Evolutionary conservation across 1,140 invertebrate species (phyloP), one percentile per base, ranked within the genome.

Genomic region (Apocrypta bakeri): DNA sequence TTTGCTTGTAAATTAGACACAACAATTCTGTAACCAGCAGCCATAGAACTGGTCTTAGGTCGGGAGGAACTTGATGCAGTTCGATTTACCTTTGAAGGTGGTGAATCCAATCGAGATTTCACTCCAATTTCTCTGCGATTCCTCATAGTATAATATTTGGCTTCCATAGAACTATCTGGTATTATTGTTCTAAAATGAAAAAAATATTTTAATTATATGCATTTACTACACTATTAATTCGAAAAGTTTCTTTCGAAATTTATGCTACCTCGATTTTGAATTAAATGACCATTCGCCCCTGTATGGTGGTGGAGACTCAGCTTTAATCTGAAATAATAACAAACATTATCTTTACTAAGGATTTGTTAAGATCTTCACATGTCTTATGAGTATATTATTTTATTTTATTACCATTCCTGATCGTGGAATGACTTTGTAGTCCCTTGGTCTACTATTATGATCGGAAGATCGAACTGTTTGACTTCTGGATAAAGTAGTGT

Each of bases 1-100:
- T 95, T 95, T 1, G 94, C 93, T 85, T 97, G 95, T 69, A 98
- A 93, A 93, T 98, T 98, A 78, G 97, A 97, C 0, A 98, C 96
- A 83, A 97, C 94, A 87, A 97, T 96, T 87, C 96, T 93, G 87
- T 95, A 96, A 82, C 96, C 96, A 14, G 93, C 90, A 24, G 92
- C 87, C 68, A 93, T 90, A 33, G 90, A 88, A 85, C 88, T 92
- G 1, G 90, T 87, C 88, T 93, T 94, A 4, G 93, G 88, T 72
- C 93, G 91, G 14, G 93, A 88, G 71, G 94, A 90, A 80, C 92
- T 92, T 9, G 92, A 91, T 85, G 93, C 91, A 0, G 91, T 90
- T 63, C 91, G 89, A 25, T 9, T 79, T n/a, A 90, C 87, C 72
- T 93, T 92, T 77, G 86, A 88, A 0, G 92, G 90, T 66, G 89